Evolutionary conservation across 2,888 invertebrate genomes (phyloP), one percentile per base, ranked within the genome.

Genomic region (Parasteatoda lunata): DNA sequence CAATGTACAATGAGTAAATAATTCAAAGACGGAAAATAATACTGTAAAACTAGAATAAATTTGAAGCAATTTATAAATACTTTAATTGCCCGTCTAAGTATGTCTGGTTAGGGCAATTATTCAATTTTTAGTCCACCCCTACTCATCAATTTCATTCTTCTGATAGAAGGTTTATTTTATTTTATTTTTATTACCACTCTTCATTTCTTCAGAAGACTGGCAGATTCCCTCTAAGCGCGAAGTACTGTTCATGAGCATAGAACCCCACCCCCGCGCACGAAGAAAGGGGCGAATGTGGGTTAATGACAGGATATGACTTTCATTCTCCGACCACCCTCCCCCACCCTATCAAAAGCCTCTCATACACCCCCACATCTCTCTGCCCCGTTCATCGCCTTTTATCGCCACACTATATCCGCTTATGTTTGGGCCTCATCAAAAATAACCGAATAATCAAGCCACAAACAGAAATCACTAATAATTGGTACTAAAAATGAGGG

Each of bases 271-370:
- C 85, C 80, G 76, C 80, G 66, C 75, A 59, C 71, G 75, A 79
- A 79, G 82, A 76, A 72, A 86, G 85, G 85, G 85, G 85, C 80
- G 80, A 86, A 86, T 86, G 80, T 86, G 85, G 85, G 85, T 86
- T 86, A 86, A 86, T 86, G 85, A 86, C 85, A 86, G 85, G 85
- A 86, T 86, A 86, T 86, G 85, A 86, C 85, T 86, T 80, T 80
- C 85, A 77, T 79, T 79, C 84, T 79, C 52, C 65, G 51, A 47
- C 69, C 8, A 6, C 59, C 77, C 84, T 15, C 5, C 13, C 30
- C 72, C 70, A 30, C 30, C 66, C 54, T 11, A 49, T 30, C 5
- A n/a, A 69, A 47, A 8, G 8, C 45, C 73, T 8, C 72, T 9
- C 66, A 15, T 54, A 49, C 45, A 45, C 48, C 11, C 15, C 49